Percentiles rank a stretch among this genome's conserved stretches.
phyloP scores from a whole-genome alignment of 2,888 invertebrate species.

The Gasteruption jaculator region DNA sequence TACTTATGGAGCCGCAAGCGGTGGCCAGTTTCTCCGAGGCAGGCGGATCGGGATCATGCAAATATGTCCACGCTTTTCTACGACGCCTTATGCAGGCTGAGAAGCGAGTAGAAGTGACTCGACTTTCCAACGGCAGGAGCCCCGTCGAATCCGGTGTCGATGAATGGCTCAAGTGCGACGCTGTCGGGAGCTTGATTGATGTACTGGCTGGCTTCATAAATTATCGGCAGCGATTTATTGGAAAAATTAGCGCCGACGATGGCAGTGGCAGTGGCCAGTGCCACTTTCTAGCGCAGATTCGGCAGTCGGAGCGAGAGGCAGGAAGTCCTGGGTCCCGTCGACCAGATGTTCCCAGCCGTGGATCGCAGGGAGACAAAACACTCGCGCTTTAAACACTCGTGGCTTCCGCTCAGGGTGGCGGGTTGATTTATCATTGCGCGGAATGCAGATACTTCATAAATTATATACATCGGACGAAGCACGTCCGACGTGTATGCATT shows the following conservation, averaged over 20 bases:
- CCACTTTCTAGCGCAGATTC: conserved; percentile 6
- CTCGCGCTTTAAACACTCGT: conserved; percentile 3
- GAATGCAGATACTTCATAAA: conserved; percentile 50
- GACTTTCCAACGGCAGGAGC: no score
- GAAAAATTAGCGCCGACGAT: no score
- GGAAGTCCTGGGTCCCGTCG: no score
- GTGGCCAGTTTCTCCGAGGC: background rate
- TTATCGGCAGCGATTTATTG: no score
- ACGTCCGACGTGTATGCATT: conserved; percentile 38
- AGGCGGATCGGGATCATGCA: conserved; percentile 12
- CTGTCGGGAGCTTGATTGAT: conserved; percentile 11
- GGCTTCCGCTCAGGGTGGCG: conserved; percentile 34
- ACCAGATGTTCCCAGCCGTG: no score
- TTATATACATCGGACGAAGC: conserved; percentile 42
- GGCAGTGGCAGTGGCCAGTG: conserved; percentile 17
- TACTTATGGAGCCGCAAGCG: conserved; percentile 21
- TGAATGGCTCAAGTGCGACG: conserved; percentile 28
- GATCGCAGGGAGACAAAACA: no score
- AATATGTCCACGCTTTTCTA: no score
- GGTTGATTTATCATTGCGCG: conserved; percentile 46
- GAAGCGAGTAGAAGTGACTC: no score
- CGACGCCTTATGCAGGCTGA: no score
- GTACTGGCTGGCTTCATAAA: no score
- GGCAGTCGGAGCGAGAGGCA: no score
- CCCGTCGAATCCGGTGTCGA: conserved; percentile 5